These are phyloP conservation scores for Crax fasciolata DNA, from an alignment of 2,797 vertebrate species.

Conservation along the genomic window DNA sequence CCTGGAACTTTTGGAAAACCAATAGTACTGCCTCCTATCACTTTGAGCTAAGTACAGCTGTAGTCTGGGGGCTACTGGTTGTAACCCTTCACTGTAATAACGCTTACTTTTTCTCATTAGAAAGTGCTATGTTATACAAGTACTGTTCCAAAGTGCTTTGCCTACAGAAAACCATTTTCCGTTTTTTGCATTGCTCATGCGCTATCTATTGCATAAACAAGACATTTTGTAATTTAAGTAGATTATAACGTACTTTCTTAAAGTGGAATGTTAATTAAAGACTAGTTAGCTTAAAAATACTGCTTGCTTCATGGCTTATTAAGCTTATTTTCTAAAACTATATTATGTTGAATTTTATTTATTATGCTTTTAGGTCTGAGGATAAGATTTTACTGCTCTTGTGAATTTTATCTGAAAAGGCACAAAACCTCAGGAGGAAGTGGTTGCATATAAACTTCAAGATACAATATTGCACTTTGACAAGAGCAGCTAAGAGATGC, in stretches of 20 bases:
- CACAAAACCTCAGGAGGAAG: not conserved
- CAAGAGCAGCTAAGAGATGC: not conserved
- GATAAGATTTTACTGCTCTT: not conserved
- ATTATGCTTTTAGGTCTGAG: not conserved
- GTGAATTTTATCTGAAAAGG: conserved; percentile 25
- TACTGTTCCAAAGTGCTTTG: not conserved
- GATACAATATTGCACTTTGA: not conserved
- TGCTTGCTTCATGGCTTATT: rapidly evolving
- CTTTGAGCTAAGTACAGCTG: not conserved
- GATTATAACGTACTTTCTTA: not conserved
- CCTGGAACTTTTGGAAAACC: not conserved
- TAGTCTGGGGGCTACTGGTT: not conserved
- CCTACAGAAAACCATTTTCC: not conserved
- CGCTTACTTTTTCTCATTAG: not conserved
- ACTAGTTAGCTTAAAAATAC: not conserved
- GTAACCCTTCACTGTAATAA: not conserved
- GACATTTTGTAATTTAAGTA: not conserved
- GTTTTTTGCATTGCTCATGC: not conserved
- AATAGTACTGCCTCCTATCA: rapidly evolving
- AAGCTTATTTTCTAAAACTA: not conserved
- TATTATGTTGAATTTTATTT: not conserved
- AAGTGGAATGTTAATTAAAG: not conserved
- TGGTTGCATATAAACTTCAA: not conserved
- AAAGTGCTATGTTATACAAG: not conserved
- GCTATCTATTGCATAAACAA: not conserved